A percentile compares a stretch with the other conserved stretches of the same genome.
Conservation (phyloP, 2,797 vertebrate species). For the Manis crassicaudata region DNA sequence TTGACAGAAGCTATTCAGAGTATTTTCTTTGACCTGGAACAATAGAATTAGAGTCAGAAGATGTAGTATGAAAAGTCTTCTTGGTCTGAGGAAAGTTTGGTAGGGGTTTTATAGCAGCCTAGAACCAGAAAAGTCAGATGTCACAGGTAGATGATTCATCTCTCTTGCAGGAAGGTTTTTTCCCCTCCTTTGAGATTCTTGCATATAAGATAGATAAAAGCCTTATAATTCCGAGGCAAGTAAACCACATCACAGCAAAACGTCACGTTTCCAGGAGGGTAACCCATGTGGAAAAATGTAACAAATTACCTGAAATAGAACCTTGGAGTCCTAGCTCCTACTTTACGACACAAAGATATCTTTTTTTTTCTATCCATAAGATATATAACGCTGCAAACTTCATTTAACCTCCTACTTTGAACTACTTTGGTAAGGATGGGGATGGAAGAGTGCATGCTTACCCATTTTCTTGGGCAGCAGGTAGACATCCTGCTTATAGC, state of each 20-base stretch:
- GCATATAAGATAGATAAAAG: constrained; percentile 32
- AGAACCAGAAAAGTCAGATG: constrained; percentile 22
- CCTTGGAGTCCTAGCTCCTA: constrained; percentile 7
- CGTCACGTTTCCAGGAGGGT: background rate
- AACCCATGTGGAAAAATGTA: constrained; percentile 22
- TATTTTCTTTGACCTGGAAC: background rate
- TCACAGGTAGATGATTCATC: background rate
- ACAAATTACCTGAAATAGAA: background rate
- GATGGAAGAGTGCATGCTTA: constrained; percentile 77
- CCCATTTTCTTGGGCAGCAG: constrained; percentile 98
- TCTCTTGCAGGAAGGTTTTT: background rate
- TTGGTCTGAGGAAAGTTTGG: background rate
- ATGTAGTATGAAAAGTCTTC: background rate
- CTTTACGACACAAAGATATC: background rate
- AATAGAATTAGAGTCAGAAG: background rate
- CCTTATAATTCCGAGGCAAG: constrained; percentile 38
- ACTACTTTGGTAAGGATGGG: background rate
- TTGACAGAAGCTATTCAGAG: background rate
- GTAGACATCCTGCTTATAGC: constrained; percentile 98
- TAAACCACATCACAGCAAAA: constrained; percentile 51
- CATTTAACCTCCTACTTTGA: constrained; percentile 9
- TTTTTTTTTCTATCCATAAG: background rate
- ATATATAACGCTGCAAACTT: background rate
- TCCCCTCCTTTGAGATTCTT: background rate
- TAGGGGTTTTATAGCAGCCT: background rate